Evolutionary conservation across 1,140 invertebrate species (phyloP).

Genomic region (Potamilus streckersoni): DNA sequence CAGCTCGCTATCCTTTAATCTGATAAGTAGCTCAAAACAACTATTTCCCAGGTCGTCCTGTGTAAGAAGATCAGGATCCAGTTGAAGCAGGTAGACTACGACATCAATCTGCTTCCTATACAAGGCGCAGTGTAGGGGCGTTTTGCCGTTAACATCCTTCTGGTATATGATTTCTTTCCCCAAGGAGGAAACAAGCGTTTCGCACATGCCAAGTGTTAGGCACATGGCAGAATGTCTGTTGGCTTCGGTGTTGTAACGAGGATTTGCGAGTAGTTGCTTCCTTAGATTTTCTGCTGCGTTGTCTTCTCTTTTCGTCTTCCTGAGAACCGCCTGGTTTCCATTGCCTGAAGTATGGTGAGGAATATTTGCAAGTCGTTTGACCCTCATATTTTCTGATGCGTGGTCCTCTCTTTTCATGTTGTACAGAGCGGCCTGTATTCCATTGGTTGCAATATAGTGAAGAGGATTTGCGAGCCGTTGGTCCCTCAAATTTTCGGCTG

Average conservation of each 20-base stretch:
- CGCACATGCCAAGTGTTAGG: neutral
- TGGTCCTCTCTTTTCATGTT: no score
- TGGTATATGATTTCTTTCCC: conserved; percentile 18
- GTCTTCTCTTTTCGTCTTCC: no score
- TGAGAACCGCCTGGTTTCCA: conserved; percentile 5
- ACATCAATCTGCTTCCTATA: conserved; percentile 9
- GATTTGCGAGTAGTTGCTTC: no score
- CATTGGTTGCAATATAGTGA: conserved; percentile 22
- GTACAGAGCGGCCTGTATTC: neutral
- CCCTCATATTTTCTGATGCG: no score
- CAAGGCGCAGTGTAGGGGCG: conserved; percentile 28
- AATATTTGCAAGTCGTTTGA: neutral
- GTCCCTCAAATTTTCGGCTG: no score
- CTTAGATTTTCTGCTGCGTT: no score
- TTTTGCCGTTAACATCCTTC: conserved; percentile 16
- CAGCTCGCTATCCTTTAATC: conserved; percentile 1
- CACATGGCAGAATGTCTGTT: no score
- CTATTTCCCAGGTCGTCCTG: conserved; percentile 21
- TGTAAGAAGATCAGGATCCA: conserved; percentile 13
- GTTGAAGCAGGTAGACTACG: conserved; percentile 27
- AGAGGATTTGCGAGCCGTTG: conserved; percentile 9
- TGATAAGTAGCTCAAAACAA: conserved; percentile 12
- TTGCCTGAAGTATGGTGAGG: conserved; percentile 20
- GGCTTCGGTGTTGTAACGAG: no score
- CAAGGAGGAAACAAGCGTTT: conserved; percentile 17